Conservation (phyloP, 1,140 invertebrate species). For the Arion vulgaris region DNA sequence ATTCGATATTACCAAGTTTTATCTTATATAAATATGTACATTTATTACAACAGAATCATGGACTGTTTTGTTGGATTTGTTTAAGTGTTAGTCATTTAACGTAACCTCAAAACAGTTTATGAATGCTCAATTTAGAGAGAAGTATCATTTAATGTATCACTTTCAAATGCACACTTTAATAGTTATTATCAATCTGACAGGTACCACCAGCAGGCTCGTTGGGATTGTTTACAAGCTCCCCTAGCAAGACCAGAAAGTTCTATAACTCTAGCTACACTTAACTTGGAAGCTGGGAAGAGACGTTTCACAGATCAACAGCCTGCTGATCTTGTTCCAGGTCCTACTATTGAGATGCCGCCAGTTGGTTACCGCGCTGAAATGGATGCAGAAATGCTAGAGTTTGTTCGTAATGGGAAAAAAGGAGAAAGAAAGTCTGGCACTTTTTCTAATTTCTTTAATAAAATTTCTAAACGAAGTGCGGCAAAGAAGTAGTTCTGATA, state of each 20-base stretch:
- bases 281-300: constrained; percentile 51
- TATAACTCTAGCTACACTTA: constrained; percentile 53
- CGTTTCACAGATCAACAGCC: neutral
- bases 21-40: too few species aligned
- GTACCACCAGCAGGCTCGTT: constrained; percentile 39
- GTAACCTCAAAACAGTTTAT: neutral
- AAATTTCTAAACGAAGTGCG: constrained; percentile 51
- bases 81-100: neutral
- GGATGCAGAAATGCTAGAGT: neutral
- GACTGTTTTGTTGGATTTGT: neutral
- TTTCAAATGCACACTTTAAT: neutral
- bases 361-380: neutral
- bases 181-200: constrained; percentile 26
- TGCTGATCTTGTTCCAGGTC: constrained; percentile 37
- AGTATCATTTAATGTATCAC: neutral
- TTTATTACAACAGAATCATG: neutral
- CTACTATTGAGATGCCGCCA: constrained; percentile 31
- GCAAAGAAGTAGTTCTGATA: constrained; percentile 43
- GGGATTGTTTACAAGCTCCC: constrained; percentile 41
- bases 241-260: constrained; percentile 57
- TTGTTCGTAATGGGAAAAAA: constrained; percentile 39
- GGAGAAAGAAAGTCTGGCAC: constrained; percentile 49
- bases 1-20: too few species aligned
- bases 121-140: neutral
- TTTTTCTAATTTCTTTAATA: constrained; percentile 55